Conservation (phyloP, 1,140 invertebrate species). For the Pemphigus obesinymphae region DNA sequence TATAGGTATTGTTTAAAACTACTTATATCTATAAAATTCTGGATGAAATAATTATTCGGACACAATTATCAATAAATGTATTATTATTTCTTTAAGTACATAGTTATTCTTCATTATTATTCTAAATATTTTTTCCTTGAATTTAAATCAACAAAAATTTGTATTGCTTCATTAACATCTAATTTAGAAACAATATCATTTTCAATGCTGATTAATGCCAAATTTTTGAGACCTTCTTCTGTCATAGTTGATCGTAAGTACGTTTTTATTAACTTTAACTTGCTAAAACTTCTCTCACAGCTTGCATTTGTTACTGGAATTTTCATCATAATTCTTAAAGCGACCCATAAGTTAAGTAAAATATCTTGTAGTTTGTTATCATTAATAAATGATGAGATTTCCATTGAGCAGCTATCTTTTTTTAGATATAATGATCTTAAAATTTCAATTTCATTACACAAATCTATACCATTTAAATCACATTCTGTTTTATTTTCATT, state of each 20-base stretch:
- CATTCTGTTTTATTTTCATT: not conserved
- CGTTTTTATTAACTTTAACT: too few relatives aligned
- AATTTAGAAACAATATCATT: not conserved
- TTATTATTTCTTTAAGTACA: too few relatives aligned
- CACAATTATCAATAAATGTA: too few relatives aligned
- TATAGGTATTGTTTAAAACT: not conserved
- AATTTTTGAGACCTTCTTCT: not conserved
- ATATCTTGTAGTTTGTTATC: not conserved
- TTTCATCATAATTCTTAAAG: not conserved
- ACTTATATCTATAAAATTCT: not conserved
- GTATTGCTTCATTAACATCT: not conserved
- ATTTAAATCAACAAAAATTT: too few relatives aligned
- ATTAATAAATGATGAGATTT: too few relatives aligned
- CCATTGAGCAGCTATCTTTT: too few relatives aligned
- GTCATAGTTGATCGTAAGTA: not conserved
- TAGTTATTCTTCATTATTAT: not conserved
- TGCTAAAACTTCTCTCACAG: too few relatives aligned
- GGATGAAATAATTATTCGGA: too few relatives aligned
- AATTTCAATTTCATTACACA: too few relatives aligned
- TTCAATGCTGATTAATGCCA: not conserved
- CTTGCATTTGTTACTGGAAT: not conserved
- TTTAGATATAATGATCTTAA: too few relatives aligned
- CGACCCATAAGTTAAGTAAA: not conserved
- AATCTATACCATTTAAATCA: not conserved
- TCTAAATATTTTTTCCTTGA: not conserved